Conservation (phyloP, 2,888 invertebrate species). For the Drosophila longiperda region DNA sequence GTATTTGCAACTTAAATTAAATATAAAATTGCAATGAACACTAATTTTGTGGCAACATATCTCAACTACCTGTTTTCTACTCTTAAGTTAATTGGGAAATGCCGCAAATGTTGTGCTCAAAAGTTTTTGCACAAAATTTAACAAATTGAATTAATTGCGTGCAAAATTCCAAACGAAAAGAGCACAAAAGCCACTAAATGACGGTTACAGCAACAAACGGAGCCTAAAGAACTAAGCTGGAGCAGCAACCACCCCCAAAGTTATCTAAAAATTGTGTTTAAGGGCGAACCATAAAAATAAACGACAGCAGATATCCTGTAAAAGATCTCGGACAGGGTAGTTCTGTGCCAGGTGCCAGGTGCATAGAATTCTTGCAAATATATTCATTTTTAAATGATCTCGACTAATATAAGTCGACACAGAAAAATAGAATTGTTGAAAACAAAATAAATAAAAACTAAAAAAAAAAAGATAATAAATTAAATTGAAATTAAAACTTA, state of each 20-base stretch:
- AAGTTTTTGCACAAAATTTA: slow-evolving; percentile 49
- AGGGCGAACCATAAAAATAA: slow-evolving; percentile 8
- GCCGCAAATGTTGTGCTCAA: slow-evolving; percentile 29
- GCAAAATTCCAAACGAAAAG: slow-evolving; percentile 52
- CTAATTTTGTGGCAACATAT: slow-evolving; percentile 9
- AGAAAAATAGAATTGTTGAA: not conserved
- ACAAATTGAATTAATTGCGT: slow-evolving; percentile 70
- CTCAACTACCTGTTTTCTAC: slow-evolving; percentile 14
- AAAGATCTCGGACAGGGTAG: not conserved
- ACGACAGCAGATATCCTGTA: slow-evolving; percentile 22
- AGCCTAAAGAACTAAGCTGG: slow-evolving; percentile 1
- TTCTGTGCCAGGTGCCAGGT: not conserved
- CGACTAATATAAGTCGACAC: not conserved
- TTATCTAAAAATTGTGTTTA: slow-evolving; percentile 31
- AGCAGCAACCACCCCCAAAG: slow-evolving; percentile 18
- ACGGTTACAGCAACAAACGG: slow-evolving; percentile 29
- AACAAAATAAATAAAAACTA: not conserved
- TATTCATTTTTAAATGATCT: not conserved
- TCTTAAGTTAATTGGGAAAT: slow-evolving; percentile 16
- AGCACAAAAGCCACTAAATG: slow-evolving; percentile 60
- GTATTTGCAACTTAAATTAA: not conserved
- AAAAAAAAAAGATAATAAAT: not conserved
- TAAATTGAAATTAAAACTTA: not conserved
- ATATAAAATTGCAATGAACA: not conserved
- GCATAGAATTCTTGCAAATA: not conserved